Conservation (phyloP, 2,888 invertebrate genomes). For the Epinotia nisella region DNA sequence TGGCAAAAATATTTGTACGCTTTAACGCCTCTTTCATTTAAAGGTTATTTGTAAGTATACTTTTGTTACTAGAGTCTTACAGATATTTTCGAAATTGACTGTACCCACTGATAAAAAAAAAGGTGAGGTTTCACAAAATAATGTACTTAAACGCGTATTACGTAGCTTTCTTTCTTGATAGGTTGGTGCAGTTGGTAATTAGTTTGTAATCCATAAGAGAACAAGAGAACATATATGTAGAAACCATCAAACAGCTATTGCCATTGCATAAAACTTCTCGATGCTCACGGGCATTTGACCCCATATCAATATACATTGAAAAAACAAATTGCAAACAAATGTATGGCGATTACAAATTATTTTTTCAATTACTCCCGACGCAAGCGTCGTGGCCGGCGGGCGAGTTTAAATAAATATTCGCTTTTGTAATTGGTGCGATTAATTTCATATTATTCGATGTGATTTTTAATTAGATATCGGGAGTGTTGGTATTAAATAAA, state of each 20-base stretch:
- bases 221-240: not conserved
- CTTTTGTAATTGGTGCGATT: constrained; percentile 43
- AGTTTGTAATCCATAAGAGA: not conserved
- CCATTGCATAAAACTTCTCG: no score
- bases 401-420: constrained; percentile 43
- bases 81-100: no score
- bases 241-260: no score
- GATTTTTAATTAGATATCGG: constrained; percentile 41
- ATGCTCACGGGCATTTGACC: constrained; percentile 39
- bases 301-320: constrained; percentile 43
- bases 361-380: constrained; percentile 44
- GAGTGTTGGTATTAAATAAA: constrained; percentile 1
- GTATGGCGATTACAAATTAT: constrained; percentile 40
- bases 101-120: not conserved
- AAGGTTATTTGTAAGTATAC: no score
- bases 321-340: constrained; percentile 44
- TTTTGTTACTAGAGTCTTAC: no score
- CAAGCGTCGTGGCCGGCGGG: constrained; percentile 33
- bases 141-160: not conserved
- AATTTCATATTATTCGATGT: constrained; percentile 42
- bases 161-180: not conserved
- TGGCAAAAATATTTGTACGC: no score
- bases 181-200: no score
- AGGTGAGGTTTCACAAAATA: not conserved
- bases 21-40: no score